phyloP scores from a whole-genome alignment of 2,797 vertebrate species.

The Urosaurus nigricauda region DNA sequence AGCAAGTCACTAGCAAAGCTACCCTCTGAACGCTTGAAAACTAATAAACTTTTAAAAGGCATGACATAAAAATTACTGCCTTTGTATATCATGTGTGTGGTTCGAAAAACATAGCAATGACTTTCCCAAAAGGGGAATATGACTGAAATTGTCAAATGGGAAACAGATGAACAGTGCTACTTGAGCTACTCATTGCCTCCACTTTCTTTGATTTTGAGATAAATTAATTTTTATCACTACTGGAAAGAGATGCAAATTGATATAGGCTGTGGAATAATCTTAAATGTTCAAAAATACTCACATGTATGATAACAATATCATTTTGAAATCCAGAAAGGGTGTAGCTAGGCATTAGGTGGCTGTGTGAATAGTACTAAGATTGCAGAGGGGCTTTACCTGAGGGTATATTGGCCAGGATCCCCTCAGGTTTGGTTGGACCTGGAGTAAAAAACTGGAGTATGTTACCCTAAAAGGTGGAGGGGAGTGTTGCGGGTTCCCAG shows the following conservation, averaged over 20 bases:
- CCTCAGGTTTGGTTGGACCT: not conserved
- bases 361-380: not conserved
- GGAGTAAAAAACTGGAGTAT: not conserved
- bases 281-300: not conserved
- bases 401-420: not conserved
- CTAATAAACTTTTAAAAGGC: slow-evolving; percentile 46
- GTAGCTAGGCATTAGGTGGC: not conserved
- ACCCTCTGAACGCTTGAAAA: slow-evolving; percentile 24
- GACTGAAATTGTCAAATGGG: slow-evolving; percentile 51
- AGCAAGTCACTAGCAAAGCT: slow-evolving; percentile 38
- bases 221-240: not conserved
- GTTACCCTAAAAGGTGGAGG: too few species aligned
- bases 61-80: slow-evolving; percentile 51
- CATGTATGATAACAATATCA: not conserved
- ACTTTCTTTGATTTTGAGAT: slow-evolving; percentile 3
- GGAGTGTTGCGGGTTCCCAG: too few species aligned
- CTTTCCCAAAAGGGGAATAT: not conserved
- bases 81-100: slow-evolving; percentile 43
- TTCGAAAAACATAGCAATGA: slow-evolving; percentile 49
- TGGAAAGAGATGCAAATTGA: not conserved
- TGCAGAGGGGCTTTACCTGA: not conserved
- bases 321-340: not conserved
- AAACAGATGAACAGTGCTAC: slow-evolving; percentile 44
- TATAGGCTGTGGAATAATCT: too few species aligned
- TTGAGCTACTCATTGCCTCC: not conserved